Conservation (phyloP, 2,113 vertebrate species). For the Capra hircus region DNA sequence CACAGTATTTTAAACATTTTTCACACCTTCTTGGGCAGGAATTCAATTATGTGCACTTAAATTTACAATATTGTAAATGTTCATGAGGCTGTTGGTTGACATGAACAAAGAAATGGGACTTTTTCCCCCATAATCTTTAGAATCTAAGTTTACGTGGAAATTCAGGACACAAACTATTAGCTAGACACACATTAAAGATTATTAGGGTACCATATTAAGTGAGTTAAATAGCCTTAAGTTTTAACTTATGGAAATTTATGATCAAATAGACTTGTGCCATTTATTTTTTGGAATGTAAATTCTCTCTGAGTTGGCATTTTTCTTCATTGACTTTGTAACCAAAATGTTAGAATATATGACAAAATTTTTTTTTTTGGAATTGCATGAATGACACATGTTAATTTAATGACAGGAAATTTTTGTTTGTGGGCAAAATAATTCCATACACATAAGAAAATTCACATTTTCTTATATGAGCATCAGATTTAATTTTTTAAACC, state of each 20-base stretch:
- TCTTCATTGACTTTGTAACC: neutral
- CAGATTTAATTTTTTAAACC: constrained; percentile 7
- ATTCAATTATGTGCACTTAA: constrained; percentile 40
- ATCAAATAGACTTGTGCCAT: neutral
- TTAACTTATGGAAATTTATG: neutral
- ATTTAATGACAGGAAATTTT: neutral
- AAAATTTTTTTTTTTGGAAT: neutral
- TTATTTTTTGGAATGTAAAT: neutral
- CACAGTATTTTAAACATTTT: constrained; percentile 45
- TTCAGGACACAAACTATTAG: neutral
- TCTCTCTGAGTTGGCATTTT: neutral
- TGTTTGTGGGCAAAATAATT: constrained; percentile 5
- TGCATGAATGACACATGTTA: constrained; percentile 18
- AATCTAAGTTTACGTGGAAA: constrained; percentile 4
- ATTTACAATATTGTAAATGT: constrained; percentile 18
- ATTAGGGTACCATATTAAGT: neutral
- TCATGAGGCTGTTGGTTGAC: neutral
- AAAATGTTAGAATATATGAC: neutral
- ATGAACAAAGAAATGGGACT: neutral
- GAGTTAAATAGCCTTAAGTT: constrained; percentile 11
- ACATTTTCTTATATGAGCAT: neutral
- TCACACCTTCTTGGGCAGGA: constrained; percentile 5
- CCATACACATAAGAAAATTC: neutral
- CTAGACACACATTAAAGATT: neutral
- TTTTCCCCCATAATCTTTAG: neutral